A percentile compares a stretch with the other conserved stretches of the same genome.
These are phyloP conservation scores for Acanthurus leucopareius DNA, from an alignment of 2,797 vertebrate species.

Conservation along the genomic window DNA sequence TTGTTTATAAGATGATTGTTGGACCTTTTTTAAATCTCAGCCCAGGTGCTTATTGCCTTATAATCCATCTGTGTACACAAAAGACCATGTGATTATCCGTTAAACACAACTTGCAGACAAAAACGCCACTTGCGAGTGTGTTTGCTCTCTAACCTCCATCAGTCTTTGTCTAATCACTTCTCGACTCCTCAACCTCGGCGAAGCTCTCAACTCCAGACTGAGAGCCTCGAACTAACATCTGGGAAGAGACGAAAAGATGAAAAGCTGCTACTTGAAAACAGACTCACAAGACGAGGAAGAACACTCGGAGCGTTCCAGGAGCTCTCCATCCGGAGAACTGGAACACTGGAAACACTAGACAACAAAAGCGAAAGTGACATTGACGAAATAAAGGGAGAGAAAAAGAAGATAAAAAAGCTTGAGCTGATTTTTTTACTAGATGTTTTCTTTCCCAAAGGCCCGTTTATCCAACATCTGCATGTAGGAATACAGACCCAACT, in stretches of 20 bases:
- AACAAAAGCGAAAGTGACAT: neutral
- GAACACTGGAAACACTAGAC: neutral
- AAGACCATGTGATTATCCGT: too few relatives aligned
- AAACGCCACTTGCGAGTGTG: neutral
- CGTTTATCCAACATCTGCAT: neutral
- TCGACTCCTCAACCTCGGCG: conserved; percentile 9
- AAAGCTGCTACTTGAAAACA: conserved; percentile 13
- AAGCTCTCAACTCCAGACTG: conserved; percentile 6
- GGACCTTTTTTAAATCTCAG: neutral
- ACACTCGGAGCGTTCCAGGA: neutral
- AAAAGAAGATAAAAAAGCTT: too few relatives aligned
- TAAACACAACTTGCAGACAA: neutral
- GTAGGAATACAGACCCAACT: neutral
- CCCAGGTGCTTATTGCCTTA: too few relatives aligned
- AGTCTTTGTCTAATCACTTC: conserved; percentile 20
- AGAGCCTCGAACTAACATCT: conserved; percentile 29
- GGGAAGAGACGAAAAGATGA: conserved; percentile 24
- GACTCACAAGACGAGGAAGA: neutral
- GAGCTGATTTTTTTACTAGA: too few relatives aligned
- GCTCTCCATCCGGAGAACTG: neutral
- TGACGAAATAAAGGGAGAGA: neutral
- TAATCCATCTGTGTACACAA: neutral
- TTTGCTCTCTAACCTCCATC: neutral
- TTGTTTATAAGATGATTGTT: neutral
- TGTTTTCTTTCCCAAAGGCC: neutral